Evolutionary conservation across 2,888 invertebrate genomes (phyloP), one percentile per base, ranked within the genome.

Genomic region (Pteria penguin): DNA sequence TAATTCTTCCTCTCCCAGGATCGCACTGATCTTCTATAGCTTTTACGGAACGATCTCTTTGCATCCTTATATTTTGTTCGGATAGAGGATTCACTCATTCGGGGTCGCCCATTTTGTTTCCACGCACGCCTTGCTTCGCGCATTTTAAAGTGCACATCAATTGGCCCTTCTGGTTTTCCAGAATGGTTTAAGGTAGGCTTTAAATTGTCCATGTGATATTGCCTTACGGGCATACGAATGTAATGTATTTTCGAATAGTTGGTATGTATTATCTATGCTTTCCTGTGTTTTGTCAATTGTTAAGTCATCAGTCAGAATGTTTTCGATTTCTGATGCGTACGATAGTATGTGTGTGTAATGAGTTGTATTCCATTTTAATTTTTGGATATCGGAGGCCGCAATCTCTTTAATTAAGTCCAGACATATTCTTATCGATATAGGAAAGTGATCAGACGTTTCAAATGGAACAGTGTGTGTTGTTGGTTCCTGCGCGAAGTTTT

Each of bases 91-190:
- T 52, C 52, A 26, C 18, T 26, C 26, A n/a, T 18, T 54, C 68
- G 24, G n/a, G 29, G 45, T 67, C 33, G 57, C 5, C 61, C 61
- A 14, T 74, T 33, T 3, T 24, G 3, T 31, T 24, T 68, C 62
- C 62, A 68, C 4, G 26, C 31, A 29, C 58, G 32, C 26, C 55
- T 61, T 1, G 33, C 33, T 5, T 18, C 18, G n/a, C 68, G 52
- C 32, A 60, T n/a, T 55, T 68, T 45, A 68, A 29, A 68, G 60
- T 74, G 68, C 32, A 29, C 33, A 5, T 68, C 4, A 29, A 61
- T 60, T 22, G 67, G 54, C 24, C 60, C 32, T 22, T 67, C 24
- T n/a, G 2, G 55, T 2, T 27, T 74, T 67, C 68, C 74, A 74
- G 29, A 65, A 73, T 4, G 67, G 67, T 58, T 65, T 60, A 18